Conservation (phyloP, 2,888 invertebrate species). For the Drosophila sordidapex region DNA sequence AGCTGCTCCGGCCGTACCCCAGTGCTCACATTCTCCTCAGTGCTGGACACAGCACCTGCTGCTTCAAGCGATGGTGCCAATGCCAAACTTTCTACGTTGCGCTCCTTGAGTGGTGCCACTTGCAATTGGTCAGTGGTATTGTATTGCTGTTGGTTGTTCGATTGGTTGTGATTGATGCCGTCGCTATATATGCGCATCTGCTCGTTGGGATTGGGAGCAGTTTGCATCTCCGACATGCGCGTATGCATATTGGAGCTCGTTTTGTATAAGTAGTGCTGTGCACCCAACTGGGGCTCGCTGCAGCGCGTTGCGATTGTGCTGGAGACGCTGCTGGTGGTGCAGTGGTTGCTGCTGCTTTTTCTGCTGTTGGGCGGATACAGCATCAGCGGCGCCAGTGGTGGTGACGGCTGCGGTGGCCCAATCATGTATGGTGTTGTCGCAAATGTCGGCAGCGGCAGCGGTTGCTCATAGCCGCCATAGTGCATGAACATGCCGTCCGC, state of each 20-base stretch:
- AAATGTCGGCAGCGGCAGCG: slow-evolving; percentile 18
- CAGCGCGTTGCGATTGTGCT: not conserved
- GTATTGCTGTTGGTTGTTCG: not conserved
- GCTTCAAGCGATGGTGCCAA: slow-evolving; percentile 33
- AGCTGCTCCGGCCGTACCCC: slow-evolving; percentile 57
- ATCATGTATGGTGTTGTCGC: slow-evolving; percentile 27
- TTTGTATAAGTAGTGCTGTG: slow-evolving; percentile 89
- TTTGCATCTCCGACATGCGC: slow-evolving; percentile 29
- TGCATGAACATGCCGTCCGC: slow-evolving; percentile 72
- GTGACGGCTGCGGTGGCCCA: slow-evolving; percentile 22
- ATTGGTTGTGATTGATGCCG: slow-evolving; percentile 2
- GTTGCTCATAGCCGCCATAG: slow-evolving; percentile 36
- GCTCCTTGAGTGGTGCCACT: slow-evolving; percentile 3
- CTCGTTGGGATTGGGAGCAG: slow-evolving; percentile 15
- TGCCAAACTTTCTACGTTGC: slow-evolving; percentile 8
- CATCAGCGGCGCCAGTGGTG: slow-evolving; percentile 10
- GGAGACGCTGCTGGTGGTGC: not conserved
- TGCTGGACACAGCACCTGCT: not conserved
- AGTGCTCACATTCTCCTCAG: slow-evolving; percentile 1
- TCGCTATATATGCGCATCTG: not conserved
- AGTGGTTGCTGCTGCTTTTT: slow-evolving; percentile 11
- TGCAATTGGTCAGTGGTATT: slow-evolving; percentile 56
- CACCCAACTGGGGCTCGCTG: slow-evolving; percentile 69
- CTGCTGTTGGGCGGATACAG: not conserved
- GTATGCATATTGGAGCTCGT: slow-evolving; percentile 86